phyloP scores from a whole-genome alignment of 2,113 vertebrate genomes.

The Anguilla rostrata region DNA sequence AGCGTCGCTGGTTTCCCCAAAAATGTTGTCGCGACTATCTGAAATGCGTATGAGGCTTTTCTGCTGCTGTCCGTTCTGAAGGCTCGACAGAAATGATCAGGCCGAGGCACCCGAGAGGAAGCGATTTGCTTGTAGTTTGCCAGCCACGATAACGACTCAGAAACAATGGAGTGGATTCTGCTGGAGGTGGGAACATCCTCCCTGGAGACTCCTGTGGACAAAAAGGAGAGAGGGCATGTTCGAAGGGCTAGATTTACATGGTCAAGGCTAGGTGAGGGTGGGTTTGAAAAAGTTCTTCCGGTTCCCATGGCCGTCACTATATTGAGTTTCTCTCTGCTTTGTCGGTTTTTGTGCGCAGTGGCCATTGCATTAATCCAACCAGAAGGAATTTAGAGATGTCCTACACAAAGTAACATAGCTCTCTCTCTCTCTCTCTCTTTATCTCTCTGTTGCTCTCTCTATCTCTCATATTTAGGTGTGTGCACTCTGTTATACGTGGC shows the following conservation, averaged over 20 bases:
- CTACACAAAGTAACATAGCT: background rate
- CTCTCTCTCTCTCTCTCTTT: background rate
- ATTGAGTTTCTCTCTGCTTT: background rate
- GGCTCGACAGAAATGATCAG: background rate
- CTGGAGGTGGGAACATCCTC: background rate
- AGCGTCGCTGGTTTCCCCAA: background rate
- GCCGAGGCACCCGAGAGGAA: background rate
- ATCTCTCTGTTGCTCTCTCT: background rate
- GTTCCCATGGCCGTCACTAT: background rate
- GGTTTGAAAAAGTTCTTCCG: no score
- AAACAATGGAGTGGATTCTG: background rate
- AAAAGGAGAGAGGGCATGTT: background rate
- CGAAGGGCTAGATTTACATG: background rate
- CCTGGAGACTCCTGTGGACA: background rate
- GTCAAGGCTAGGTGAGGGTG: background rate
- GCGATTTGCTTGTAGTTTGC: background rate
- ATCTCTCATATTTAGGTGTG: conserved; percentile 8
- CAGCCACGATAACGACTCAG: background rate
- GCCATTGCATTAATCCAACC: conserved; percentile 1
- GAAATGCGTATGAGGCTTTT: background rate
- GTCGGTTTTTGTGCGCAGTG: background rate
- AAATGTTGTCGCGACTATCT: background rate
- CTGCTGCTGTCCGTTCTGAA: background rate
- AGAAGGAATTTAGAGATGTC: background rate
- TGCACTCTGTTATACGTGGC: background rate